Evolutionary conservation across 2,888 invertebrate species (phyloP).

Genomic region (Heliothis peltigera): DNA sequence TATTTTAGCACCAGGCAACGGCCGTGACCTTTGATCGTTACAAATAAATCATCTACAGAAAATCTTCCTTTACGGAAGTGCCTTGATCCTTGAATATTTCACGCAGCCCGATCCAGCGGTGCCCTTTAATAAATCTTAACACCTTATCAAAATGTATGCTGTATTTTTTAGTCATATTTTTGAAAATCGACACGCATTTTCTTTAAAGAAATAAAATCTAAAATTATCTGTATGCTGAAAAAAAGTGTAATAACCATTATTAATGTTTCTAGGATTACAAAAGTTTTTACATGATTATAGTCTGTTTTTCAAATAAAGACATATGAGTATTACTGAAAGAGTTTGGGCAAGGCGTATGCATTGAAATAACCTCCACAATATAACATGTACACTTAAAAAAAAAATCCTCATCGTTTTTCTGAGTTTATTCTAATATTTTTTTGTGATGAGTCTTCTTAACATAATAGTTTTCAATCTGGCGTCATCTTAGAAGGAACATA

Average conservation of each 20-base stretch:
- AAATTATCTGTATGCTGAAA: not conserved
- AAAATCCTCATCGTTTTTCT: too few relatives aligned
- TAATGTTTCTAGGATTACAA: too few relatives aligned
- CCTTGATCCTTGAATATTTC: constrained; percentile 81
- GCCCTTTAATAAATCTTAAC: constrained; percentile 74
- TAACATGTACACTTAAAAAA: too few relatives aligned
- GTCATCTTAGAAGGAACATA: too few relatives aligned
- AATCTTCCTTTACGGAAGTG: constrained; percentile 71
- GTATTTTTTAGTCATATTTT: constrained; percentile 6
- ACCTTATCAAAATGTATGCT: constrained; percentile 73
- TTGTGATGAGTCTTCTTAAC: too few relatives aligned
- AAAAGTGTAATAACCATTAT: not conserved
- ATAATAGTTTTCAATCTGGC: too few relatives aligned
- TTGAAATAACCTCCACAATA: too few relatives aligned
- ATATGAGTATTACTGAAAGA: too few relatives aligned
- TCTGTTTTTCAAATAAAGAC: too few relatives aligned
- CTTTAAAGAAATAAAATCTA: not conserved
- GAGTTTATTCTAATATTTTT: too few relatives aligned
- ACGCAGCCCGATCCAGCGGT: constrained; percentile 63
- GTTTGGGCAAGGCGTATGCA: too few relatives aligned
- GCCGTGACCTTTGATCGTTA: constrained; percentile 53
- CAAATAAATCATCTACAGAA: constrained; percentile 77
- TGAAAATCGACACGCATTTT: constrained; percentile 14
- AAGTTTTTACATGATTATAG: too few relatives aligned
- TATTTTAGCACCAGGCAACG: constrained; percentile 21